phyloP scores from a whole-genome alignment of 2,888 invertebrate species.

The Nesidiocoris tenuis region DNA sequence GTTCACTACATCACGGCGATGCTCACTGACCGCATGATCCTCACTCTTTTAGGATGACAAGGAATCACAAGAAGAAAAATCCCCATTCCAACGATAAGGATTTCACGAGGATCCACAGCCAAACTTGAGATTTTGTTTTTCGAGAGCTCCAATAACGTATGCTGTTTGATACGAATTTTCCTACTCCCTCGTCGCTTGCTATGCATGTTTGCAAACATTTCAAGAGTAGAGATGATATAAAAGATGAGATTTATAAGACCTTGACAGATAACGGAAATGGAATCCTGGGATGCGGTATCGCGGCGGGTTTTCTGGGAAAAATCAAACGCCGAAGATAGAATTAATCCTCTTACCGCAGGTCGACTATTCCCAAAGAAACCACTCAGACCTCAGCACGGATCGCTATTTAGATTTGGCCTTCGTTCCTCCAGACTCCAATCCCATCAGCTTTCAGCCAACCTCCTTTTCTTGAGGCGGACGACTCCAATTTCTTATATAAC shows the following conservation, averaged over 20 bases:
- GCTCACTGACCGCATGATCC: no score
- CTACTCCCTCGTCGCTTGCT: no score
- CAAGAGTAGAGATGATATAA: neutral
- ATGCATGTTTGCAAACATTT: no score
- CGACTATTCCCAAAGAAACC: slow-evolving; percentile 28
- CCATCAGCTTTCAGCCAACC: slow-evolving; percentile 32
- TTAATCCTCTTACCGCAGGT: slow-evolving; percentile 31
- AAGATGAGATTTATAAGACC: neutral
- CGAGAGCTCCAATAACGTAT: no score
- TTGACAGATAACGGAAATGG: neutral
- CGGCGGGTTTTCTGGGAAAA: neutral
- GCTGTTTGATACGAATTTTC: no score
- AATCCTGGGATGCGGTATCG: neutral
- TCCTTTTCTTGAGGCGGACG: slow-evolving; percentile 17
- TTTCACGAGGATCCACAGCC: no score
- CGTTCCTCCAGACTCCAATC: slow-evolving; percentile 33
- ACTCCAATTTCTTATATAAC: slow-evolving; percentile 39
- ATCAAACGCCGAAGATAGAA: slow-evolving; percentile 27
- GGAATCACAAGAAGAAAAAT: no score
- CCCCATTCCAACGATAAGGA: no score
- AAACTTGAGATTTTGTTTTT: no score
- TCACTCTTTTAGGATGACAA: no score
- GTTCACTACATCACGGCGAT: no score
- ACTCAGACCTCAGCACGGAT: slow-evolving; percentile 31
- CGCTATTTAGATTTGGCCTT: slow-evolving; percentile 36